phyloP scores from a whole-genome alignment of 2,888 invertebrate genomes.

The Pristionchus entomophagus region DNA sequence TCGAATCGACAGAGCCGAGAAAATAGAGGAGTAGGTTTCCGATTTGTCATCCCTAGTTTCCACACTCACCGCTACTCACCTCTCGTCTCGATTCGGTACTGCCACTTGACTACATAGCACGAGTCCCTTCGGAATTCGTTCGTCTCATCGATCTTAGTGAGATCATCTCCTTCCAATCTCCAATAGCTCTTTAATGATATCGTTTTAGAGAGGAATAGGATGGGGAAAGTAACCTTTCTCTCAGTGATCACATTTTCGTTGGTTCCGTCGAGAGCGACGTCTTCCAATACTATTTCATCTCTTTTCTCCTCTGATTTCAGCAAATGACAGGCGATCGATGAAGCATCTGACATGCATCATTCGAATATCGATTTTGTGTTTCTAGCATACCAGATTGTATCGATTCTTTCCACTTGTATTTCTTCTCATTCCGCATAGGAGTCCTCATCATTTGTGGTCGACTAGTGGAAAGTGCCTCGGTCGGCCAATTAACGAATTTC shows the following conservation, averaged over 20 bases:
- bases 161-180: constrained; percentile 60
- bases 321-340: neutral
- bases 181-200: constrained; percentile 48
- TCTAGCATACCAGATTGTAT: neutral
- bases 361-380: neutral
- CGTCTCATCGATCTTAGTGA: constrained; percentile 56
- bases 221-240: neutral
- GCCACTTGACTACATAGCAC: constrained; percentile 71
- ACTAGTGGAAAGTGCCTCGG: neutral
- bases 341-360: neutral
- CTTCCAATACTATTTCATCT: constrained; percentile 16
- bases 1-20: too few relatives aligned
- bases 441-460: neutral
- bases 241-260: constrained; percentile 64
- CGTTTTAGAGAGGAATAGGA: neutral
- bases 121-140: constrained; percentile 54
- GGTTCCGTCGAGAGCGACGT: constrained; percentile 27
- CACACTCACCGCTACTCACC: constrained; percentile 37
- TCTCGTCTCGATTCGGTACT: constrained; percentile 67
- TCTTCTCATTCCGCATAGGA: neutral
- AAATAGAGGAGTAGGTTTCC: too few relatives aligned
- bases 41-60: neutral
- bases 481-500: constrained; percentile 66
- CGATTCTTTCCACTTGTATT: neutral
- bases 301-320: neutral